These are phyloP conservation scores for Acronicta aceris DNA, from an alignment of 2,888 invertebrate species.

Conservation along the genomic window DNA sequence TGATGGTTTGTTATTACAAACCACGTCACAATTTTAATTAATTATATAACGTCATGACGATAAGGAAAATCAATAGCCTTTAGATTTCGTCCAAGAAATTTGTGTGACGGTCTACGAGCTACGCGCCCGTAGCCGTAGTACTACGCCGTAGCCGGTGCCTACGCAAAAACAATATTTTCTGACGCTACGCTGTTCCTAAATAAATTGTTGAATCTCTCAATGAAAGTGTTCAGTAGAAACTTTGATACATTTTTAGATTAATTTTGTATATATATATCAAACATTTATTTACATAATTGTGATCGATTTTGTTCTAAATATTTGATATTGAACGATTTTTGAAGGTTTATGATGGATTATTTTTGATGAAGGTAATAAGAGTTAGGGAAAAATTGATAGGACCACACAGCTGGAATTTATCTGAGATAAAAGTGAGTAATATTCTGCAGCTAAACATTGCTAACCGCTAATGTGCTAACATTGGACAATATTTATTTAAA, in stretches of 20 bases:
- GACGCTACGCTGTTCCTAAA: constrained; percentile 46
- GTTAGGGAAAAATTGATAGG: too few species aligned
- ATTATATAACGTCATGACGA: constrained; percentile 32
- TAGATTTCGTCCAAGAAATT: constrained; percentile 48
- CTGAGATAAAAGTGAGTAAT: too few species aligned
- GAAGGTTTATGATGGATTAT: too few species aligned
- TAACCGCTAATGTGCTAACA: too few species aligned
- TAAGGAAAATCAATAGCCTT: constrained; percentile 37
- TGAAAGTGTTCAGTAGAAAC: constrained; percentile 41
- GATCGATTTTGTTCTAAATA: too few species aligned
- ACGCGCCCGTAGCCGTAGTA: constrained; percentile 64
- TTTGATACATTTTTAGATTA: constrained; percentile 22
- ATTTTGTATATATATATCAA: constrained; percentile 41
- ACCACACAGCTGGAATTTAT: too few species aligned
- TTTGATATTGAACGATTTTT: too few species aligned
- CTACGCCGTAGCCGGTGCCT: constrained; percentile 71
- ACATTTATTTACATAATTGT: too few species aligned
- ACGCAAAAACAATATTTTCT: constrained; percentile 64
- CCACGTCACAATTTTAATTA: constrained; percentile 11
- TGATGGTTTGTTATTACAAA: too few species aligned
- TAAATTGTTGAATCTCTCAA: constrained; percentile 52
- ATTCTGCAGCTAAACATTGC: too few species aligned
- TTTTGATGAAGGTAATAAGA: too few species aligned
- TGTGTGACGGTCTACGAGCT: constrained; percentile 40
- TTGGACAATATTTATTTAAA: too few species aligned